Evolutionary conservation across 1,140 invertebrate species (phyloP), one percentile per base, ranked within the genome.

Genomic region (Leptestheria dahalacensis): DNA sequence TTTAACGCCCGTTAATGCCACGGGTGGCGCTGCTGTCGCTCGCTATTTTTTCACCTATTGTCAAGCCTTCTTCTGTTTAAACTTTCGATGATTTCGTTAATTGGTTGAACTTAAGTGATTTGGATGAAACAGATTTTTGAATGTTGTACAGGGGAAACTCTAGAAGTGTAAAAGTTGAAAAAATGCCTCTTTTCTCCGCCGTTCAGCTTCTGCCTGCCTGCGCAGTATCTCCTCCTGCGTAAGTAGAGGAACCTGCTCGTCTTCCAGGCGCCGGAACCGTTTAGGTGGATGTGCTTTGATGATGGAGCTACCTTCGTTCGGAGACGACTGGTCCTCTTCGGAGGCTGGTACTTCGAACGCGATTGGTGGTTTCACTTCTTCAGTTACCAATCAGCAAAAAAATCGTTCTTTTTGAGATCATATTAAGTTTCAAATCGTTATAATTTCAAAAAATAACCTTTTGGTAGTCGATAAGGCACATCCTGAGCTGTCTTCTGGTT

Each of bases 251-350:
- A 60, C 48, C 33, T 60, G 58, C 28, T 60, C 48, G n/a, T 60
- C 58, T 41, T 60, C 58, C 23, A 60, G 24, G 18, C 58, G 58
- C 15, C 58, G 48, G 24, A 60, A 52, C 4, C 58, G 58, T 28
- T 49, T 60, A 1, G 58, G 58, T 15, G 58, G 58, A 60, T 60
- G 58, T 23, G 18, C 29, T n/a, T 60, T 48, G 41, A 60, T 60
- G 49, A 60, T 60, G 3, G 58, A 60, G 52, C 29, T 48, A 33
- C 20, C 58, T 33, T 51, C 26, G 20, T 23, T 49, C n/a, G 3
- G 21, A 21, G 26, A 20, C n/a, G 10, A 29, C 33, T 55, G 25
- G 9, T 50, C 49, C 33, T 26, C 23, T 12, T 41, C 21, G 20
- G 49, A 23, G 18, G 21, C 58, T 29, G 58, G 49, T 18, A 60